These are phyloP conservation scores for Nomada lathburiana DNA, from an alignment of 2,888 invertebrate species.

Conservation along the genomic window DNA sequence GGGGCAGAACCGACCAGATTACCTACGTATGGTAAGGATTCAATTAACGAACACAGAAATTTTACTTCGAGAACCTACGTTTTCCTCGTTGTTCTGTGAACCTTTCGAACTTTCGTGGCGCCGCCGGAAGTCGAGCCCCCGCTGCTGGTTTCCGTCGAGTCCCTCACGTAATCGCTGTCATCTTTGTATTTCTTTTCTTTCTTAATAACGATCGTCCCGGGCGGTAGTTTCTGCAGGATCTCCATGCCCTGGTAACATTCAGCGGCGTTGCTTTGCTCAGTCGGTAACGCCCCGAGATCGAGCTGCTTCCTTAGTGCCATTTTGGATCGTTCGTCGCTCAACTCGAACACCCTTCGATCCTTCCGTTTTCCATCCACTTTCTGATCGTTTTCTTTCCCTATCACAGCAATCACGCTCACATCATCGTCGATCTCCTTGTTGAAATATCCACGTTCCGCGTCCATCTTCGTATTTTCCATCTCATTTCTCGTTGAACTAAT, in stretches of 20 bases:
- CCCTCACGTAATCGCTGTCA: constrained; percentile 70
- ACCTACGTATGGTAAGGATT: too few relatives aligned
- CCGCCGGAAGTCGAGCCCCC: constrained; percentile 61
- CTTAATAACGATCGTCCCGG: constrained; percentile 73
- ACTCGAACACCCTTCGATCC: constrained; percentile 59
- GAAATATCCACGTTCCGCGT: neutral
- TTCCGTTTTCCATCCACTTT: neutral
- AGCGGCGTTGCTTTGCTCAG: neutral
- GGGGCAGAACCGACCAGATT: too few relatives aligned
- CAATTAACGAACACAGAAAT: neutral
- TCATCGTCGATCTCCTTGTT: constrained; percentile 41
- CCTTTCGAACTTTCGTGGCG: constrained; percentile 63
- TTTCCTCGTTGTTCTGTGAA: constrained; percentile 69
- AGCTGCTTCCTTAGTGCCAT: constrained; percentile 72
- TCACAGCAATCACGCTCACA: constrained; percentile 62
- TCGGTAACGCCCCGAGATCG: constrained; percentile 24
- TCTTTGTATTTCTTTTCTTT: constrained; percentile 64
- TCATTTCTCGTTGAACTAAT: neutral
- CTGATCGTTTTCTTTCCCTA: constrained; percentile 52
- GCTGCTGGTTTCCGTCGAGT: constrained; percentile 67
- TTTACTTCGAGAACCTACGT: constrained; percentile 62
- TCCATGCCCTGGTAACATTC: constrained; percentile 54
- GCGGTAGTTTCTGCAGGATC: constrained; percentile 71
- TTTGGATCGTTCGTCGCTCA: constrained; percentile 70
- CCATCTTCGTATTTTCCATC: neutral